A percentile compares a stretch with the other conserved stretches of the same genome.
Evolutionary conservation across 92 coral and sea anemone species (phyloP).

Genomic region (Plumapathes pennacea): DNA sequence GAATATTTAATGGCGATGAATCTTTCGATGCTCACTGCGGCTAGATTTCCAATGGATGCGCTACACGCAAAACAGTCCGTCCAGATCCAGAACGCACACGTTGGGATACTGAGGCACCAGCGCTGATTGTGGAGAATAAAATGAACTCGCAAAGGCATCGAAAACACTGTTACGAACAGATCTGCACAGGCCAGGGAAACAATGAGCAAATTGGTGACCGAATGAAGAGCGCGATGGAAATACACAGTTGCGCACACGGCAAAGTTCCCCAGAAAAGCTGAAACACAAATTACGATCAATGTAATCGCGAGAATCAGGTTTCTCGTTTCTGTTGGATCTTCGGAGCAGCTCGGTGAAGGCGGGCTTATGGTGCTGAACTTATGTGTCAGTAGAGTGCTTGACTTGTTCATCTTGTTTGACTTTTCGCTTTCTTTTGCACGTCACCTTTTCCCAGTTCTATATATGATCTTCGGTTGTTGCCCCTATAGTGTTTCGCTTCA

Average conservation of each 20-base stretch:
- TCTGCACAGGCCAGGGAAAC: conserved; percentile 78
- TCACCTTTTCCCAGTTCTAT: too few relatives aligned
- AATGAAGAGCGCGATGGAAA: conserved; percentile 52
- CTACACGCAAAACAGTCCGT: conserved; percentile 76
- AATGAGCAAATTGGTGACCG: conserved; percentile 67
- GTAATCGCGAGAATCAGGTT: conserved; percentile 41
- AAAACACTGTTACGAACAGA: conserved; percentile 64
- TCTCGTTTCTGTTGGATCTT: conserved; percentile 29
- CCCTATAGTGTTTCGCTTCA: too few relatives aligned
- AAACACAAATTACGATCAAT: conserved; percentile 44
- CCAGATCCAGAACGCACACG: conserved; percentile 82
- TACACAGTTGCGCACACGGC: conserved; percentile 57
- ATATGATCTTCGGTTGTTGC: too few relatives aligned
- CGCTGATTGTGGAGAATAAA: conserved; percentile 36
- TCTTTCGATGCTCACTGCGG: conserved; percentile 76
- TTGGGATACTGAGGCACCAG: conserved; percentile 59
- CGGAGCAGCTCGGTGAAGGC: conserved; percentile 1
- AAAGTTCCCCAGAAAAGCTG: conserved; percentile 61
- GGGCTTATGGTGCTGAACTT: too few relatives aligned
- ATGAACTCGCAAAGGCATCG: conserved; percentile 76
- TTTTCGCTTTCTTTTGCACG: too few relatives aligned
- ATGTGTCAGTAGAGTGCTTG: too few relatives aligned
- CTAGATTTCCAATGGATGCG: conserved; percentile 71
- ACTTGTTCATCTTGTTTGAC: too few relatives aligned
- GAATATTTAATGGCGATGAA: conserved; percentile 74